phyloP scores from a whole-genome alignment of 2,888 invertebrate genomes.

The Dione juno region DNA sequence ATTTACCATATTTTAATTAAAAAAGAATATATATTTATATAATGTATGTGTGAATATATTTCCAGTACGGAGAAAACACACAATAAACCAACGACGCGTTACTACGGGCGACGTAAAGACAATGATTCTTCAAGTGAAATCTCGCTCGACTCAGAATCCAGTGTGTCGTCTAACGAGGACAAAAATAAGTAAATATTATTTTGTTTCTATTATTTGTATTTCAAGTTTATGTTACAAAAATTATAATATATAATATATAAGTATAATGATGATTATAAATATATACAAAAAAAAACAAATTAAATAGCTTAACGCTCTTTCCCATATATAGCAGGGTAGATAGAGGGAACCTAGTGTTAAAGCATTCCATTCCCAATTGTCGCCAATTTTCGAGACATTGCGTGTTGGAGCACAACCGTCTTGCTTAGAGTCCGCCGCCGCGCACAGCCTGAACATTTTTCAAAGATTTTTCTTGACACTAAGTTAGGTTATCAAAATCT shows the following conservation, averaged over 20 bases:
- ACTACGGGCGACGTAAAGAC: slow-evolving; percentile 77
- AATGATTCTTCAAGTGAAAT: slow-evolving; percentile 78
- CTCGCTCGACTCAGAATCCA: slow-evolving; percentile 72
- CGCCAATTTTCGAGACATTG: background rate
- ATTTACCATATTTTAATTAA: too few species aligned
- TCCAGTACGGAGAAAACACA: slow-evolving; percentile 49
- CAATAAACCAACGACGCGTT: slow-evolving; percentile 63
- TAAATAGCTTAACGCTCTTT: background rate
- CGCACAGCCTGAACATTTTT: too few species aligned
- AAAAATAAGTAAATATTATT: slow-evolving; percentile 65
- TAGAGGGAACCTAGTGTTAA: background rate
- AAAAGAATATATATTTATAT: too few species aligned
- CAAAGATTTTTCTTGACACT: too few species aligned
- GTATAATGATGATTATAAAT: too few species aligned
- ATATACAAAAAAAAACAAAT: too few species aligned
- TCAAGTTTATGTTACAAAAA: too few species aligned
- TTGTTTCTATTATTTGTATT: slow-evolving; percentile 8
- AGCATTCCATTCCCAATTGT: too few species aligned
- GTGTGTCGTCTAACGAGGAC: slow-evolving; percentile 58
- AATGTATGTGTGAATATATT: slow-evolving; percentile 15
- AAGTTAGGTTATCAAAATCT: too few species aligned
- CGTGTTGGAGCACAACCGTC: too few species aligned
- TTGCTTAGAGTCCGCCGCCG: too few species aligned
- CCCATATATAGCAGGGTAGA: background rate
- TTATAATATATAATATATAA: too few species aligned